Evolutionary conservation across 2,113 vertebrate genomes (phyloP), one percentile per base, ranked within the genome.

Genomic region (Clarias gariepinus): DNA sequence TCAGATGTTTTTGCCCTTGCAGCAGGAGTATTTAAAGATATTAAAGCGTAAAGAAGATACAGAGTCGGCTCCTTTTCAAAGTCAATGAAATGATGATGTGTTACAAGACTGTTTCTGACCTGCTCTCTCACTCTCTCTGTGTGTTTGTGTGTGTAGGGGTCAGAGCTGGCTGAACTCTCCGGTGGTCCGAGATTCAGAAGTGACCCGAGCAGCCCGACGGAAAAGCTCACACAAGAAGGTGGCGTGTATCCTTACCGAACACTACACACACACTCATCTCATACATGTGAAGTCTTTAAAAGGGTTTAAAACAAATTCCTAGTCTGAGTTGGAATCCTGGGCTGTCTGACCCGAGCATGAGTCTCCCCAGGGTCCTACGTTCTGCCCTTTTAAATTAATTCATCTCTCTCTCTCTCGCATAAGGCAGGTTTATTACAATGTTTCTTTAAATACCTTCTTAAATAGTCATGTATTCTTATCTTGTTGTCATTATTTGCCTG

Each of bases 161-260:
- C 61, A 84, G 66, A 84, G 55, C 68, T 83, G 77, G 86, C 64
- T 88, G 53, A 88, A 82, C 12, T 95, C 93, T 15, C 93, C 93
- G 53, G 91, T 92, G 30, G 90, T 95, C 86, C 91, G 90, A 2
- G 94, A 95, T 2, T 12, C 88, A 16, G 95, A 95, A 12, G 55
- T 95, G 77, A 91, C 89, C 13, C 93, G 92, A 86, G 91, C 94
- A 25, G 94, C 93, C n/a, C 84, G 91, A n/a, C 95, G 96, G 58
- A 95, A 94, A 80, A 94, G 94, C 85, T 92, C 94, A 71, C 92
- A 95, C 73, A 96, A 94, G 86, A 95, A 92, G 92, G 91, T 94
- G 85, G 93, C 94, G 33, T 93, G 96, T 97, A 97, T 97, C 96
- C 95, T 96, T 96, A 7, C 30, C 6, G 13, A 63, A 12, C 58